phyloP scores from a whole-genome alignment of 2,888 invertebrate genomes.

The Galerucella calmariensis region DNA sequence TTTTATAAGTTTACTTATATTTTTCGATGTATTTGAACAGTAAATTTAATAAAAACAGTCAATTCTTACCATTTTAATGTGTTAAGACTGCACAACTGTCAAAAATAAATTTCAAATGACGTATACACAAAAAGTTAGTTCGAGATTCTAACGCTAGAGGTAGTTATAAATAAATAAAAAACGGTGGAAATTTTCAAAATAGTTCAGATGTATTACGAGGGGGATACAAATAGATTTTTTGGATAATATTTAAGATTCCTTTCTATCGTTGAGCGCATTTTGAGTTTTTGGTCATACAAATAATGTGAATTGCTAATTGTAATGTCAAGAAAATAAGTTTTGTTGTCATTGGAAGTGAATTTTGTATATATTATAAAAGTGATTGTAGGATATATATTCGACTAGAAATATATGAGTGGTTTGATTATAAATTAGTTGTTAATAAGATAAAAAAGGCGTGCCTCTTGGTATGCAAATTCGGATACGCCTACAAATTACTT shows the following conservation, averaged over 20 bases:
- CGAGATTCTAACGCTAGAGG: conserved; percentile 34
- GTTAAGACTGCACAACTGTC: conserved; percentile 50
- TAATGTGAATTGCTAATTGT: too few species aligned
- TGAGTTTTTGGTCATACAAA: not conserved
- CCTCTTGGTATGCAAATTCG: conserved; percentile 34
- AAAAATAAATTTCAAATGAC: conserved; percentile 48
- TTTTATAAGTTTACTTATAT: conserved; percentile 12
- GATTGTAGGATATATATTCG: not conserved
- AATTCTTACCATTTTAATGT: conserved; percentile 54
- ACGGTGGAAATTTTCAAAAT: not conserved
- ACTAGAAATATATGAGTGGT: conserved; percentile 6
- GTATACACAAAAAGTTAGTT: conserved; percentile 41
- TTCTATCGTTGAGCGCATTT: not conserved
- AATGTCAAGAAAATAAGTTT: too few species aligned
- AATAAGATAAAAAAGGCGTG: conserved; percentile 31
- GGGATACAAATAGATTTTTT: not conserved
- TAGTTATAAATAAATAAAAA: conserved; percentile 27
- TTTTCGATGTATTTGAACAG: not conserved
- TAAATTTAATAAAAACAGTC: conserved; percentile 12
- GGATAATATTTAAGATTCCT: not conserved
- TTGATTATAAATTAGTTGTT: conserved; percentile 11
- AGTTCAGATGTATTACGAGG: not conserved
- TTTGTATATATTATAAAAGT: not conserved
- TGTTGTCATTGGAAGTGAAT: not conserved
- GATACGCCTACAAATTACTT: conserved; percentile 36